phyloP scores from a whole-genome alignment of 2,888 invertebrate species.

The Stenurella melanura region DNA sequence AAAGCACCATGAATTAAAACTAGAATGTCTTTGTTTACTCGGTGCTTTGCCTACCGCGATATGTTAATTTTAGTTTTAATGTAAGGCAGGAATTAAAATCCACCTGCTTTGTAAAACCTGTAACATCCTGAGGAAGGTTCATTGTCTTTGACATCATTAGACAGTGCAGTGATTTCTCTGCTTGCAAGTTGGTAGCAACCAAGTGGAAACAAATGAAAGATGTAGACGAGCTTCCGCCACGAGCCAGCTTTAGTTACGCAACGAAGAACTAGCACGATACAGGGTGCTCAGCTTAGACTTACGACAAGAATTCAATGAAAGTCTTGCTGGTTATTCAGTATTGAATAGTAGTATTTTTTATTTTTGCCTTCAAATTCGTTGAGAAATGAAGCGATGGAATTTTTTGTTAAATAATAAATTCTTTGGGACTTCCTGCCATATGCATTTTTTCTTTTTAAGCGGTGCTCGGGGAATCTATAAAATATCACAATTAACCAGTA shows the following conservation, averaged over 20 bases:
- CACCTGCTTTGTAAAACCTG: constrained; percentile 42
- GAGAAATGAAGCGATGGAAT: too few relatives aligned
- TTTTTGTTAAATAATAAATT: too few relatives aligned
- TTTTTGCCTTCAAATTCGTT: too few relatives aligned
- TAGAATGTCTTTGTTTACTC: constrained; percentile 9
- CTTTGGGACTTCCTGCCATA: too few relatives aligned
- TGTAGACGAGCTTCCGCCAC: constrained; percentile 46
- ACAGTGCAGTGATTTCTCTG: constrained; percentile 21
- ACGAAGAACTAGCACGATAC: constrained; percentile 19
- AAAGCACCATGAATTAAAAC: background rate
- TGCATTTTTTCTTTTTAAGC: too few relatives aligned
- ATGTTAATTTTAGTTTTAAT: constrained; percentile 14
- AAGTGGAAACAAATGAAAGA: constrained; percentile 49
- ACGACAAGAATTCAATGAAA: too few relatives aligned
- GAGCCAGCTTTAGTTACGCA: constrained; percentile 46
- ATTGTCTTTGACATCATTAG: constrained; percentile 42
- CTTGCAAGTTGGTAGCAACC: constrained; percentile 43
- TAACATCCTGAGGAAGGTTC: constrained; percentile 37
- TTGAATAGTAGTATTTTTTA: too few relatives aligned
- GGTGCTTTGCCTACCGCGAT: background rate
- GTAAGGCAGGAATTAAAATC: constrained; percentile 36
- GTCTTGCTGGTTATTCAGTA: too few relatives aligned
- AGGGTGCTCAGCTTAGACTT: background rate
- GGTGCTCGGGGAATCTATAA: too few relatives aligned
- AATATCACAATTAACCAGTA: too few relatives aligned